These are phyloP conservation scores for Macrophya annulata DNA, from an alignment of 2,888 invertebrate genomes.

Conservation along the genomic window DNA sequence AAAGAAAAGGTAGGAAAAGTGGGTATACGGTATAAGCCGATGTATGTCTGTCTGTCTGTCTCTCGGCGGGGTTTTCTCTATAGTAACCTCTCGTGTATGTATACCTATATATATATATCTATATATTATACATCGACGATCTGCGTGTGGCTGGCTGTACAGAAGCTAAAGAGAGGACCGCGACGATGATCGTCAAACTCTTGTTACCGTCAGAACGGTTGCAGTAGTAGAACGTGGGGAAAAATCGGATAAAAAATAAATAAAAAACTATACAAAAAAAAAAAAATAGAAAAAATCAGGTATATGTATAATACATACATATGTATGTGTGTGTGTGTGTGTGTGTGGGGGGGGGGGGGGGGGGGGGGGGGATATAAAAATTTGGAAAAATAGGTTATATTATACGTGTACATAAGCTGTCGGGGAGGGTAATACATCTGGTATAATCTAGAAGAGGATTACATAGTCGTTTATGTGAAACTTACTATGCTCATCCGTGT, in stretches of 20 bases:
- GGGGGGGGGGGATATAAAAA: no score
- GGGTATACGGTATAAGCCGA: slow-evolving; percentile 8
- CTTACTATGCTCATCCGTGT: slow-evolving; percentile 16
- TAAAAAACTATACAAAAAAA: background rate
- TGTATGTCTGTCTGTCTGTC: slow-evolving; percentile 12
- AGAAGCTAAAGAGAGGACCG: background rate
- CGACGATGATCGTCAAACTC: slow-evolving; percentile 74
- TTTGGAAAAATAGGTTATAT: background rate
- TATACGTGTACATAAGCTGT: background rate
- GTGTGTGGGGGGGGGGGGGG: no score
- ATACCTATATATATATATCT: no score
- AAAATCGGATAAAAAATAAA: no score
- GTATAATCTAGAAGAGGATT: background rate
- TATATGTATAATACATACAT: no score
- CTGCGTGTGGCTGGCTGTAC: background rate
- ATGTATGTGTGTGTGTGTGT: no score
- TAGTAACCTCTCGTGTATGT: background rate
- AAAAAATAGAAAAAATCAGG: background rate
- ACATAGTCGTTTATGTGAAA: background rate
- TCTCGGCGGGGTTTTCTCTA: background rate
- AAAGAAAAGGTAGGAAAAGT: slow-evolving; percentile 1
- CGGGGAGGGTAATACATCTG: background rate
- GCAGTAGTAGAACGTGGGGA: slow-evolving; percentile 65
- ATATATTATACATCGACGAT: background rate
- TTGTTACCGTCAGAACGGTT: slow-evolving; percentile 77